phyloP scores from a whole-genome alignment of 2,888 invertebrate genomes.

The Sesia apiformis region DNA sequence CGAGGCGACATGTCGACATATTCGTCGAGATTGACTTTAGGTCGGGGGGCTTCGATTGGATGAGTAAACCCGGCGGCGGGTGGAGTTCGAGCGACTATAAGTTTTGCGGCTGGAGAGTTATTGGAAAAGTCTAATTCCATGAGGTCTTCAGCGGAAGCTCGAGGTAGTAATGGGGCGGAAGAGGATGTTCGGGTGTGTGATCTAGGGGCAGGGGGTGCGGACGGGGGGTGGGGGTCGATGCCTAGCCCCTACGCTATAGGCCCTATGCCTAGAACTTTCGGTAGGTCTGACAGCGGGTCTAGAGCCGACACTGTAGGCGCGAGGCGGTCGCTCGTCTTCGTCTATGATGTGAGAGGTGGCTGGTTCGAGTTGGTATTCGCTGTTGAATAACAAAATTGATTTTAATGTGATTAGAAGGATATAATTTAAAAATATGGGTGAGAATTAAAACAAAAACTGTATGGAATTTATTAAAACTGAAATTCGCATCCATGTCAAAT shows the following conservation, averaged over 20 bases:
- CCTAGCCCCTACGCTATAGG: conserved; percentile 66
- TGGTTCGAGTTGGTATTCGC: conserved; percentile 87
- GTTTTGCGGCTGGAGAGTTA: conserved; percentile 39
- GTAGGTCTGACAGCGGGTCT: conserved; percentile 75
- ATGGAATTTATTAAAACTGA: no score
- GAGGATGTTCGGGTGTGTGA: conserved; percentile 22
- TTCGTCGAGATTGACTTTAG: conserved; percentile 39
- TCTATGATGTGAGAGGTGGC: conserved; percentile 82
- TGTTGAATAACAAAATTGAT: conserved; percentile 16
- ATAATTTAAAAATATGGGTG: no score
- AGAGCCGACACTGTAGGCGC: conserved; percentile 91
- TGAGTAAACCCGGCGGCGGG: conserved; percentile 27
- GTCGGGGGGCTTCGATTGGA: conserved; percentile 10
- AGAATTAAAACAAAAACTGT: no score
- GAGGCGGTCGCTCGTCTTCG: conserved; percentile 78
- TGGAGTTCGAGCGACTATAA: conserved; percentile 37
- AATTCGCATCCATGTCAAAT: no score
- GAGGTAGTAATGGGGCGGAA: conserved; percentile 69
- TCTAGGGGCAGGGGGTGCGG: conserved; percentile 12
- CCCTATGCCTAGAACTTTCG: conserved; percentile 68
- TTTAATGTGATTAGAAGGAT: no score
- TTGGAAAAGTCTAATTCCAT: conserved; percentile 81
- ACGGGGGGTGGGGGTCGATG: conserved; percentile 23
- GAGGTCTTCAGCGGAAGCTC: conserved; percentile 80
- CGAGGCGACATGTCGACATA: conserved; percentile 68